Evolutionary conservation across 2,113 vertebrate genomes (phyloP).

Genomic region (Lepus americanus): DNA sequence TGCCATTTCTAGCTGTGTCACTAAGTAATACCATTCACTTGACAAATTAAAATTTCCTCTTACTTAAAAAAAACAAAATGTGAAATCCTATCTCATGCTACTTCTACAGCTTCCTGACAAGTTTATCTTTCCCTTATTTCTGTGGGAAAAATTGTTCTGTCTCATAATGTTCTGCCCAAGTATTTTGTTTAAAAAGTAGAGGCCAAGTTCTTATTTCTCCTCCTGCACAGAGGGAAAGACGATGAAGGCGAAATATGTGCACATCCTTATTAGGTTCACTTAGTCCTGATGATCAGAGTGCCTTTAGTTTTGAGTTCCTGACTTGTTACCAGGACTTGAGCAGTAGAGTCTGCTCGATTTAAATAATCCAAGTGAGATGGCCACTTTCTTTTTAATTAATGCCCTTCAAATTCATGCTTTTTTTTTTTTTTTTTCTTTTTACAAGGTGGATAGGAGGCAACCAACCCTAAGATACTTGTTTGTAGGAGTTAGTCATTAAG

Average conservation of each 20-base stretch:
- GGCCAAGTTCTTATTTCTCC: not conserved
- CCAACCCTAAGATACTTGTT: not conserved
- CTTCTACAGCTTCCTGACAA: slow-evolving; percentile 42
- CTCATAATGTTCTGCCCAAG: slow-evolving; percentile 73
- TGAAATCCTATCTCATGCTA: not conserved
- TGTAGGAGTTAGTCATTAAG: not conserved
- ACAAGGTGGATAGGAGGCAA: not conserved
- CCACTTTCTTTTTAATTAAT: not conserved
- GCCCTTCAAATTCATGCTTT: not conserved
- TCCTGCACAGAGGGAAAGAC: not conserved
- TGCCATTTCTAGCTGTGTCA: not conserved
- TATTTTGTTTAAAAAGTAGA: slow-evolving; percentile 60
- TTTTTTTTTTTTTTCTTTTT: not conserved
- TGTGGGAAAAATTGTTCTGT: not conserved
- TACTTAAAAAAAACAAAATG: not conserved
- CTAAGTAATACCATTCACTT: not conserved
- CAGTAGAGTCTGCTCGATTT: not conserved
- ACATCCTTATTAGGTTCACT: slow-evolving; percentile 36
- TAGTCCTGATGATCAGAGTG: not conserved
- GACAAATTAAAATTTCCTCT: not conserved
- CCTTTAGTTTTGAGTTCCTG: not conserved
- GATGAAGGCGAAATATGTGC: not conserved
- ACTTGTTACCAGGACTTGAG: slow-evolving; percentile 27
- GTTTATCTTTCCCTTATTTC: slow-evolving; percentile 5
- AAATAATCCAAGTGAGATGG: not conserved